Conservation (phyloP, 2,113 vertebrate species). For the Melanerpes formicivorus region DNA sequence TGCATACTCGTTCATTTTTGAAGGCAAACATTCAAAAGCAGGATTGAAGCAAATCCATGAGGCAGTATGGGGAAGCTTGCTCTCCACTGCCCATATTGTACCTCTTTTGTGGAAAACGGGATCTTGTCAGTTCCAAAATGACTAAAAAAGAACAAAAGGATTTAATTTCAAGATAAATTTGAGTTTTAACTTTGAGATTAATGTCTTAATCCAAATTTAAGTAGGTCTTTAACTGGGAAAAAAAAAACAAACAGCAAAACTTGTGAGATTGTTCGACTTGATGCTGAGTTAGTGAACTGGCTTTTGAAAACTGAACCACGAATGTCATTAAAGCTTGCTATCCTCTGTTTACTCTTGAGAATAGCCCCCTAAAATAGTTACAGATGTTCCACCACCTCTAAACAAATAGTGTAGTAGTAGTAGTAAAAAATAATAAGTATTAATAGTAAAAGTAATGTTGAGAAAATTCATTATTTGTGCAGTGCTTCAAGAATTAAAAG, state of each 20-base stretch:
- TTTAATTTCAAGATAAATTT: background rate
- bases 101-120: background rate
- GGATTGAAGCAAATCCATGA: background rate
- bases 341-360: background rate
- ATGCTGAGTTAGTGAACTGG: background rate
- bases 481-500: background rate
- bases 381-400: slow-evolving; percentile 35
- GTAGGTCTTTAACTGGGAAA: background rate
- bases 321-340: background rate
- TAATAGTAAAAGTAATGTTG: background rate
- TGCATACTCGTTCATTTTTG: background rate
- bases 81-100: background rate
- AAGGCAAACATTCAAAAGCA: background rate
- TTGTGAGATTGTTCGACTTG: background rate
- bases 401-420: slow-evolving; percentile 17
- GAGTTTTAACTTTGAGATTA: background rate
- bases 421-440: background rate
- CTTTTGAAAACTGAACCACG: background rate
- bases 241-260: background rate
- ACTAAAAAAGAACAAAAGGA: background rate
- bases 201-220: slow-evolving; percentile 12
- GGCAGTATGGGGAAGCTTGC: background rate
- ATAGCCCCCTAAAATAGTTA: slow-evolving; percentile 1
- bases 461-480: slow-evolving; percentile 13
- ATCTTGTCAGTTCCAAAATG: background rate